Percentiles rank a stretch among this genome's conserved stretches.
phyloP scores from a whole-genome alignment of 2,113 vertebrate species.

The Syrmaticus mikado region DNA sequence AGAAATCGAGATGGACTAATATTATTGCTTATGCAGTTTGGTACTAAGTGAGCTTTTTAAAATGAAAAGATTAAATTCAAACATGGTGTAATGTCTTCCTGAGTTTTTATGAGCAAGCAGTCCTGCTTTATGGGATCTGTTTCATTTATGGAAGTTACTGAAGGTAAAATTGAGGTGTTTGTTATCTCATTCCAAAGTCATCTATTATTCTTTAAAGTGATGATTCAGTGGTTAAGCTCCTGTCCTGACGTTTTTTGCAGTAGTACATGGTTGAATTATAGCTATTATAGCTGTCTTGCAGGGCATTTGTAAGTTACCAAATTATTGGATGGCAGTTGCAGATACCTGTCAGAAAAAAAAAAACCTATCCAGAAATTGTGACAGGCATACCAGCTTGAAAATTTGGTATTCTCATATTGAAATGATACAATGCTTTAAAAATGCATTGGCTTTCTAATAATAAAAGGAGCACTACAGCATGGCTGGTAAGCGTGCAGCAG shows the following conservation, averaged over 20 bases:
- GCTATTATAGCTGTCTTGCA: neutral
- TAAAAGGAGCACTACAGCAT: neutral
- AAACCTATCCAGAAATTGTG: neutral
- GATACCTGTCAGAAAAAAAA: rapidly evolving
- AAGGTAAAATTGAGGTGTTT: neutral
- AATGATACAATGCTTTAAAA: neutral
- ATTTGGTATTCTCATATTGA: neutral
- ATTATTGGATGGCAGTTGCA: neutral
- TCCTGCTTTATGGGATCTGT: neutral
- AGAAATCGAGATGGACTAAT: neutral
- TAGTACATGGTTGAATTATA: rapidly evolving
- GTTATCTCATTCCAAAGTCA: neutral
- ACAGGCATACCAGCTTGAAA: neutral
- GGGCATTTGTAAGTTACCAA: neutral
- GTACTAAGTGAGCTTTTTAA: neutral
- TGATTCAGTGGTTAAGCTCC: neutral
- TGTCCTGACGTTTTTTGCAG: neutral
- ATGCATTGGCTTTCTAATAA: neutral
- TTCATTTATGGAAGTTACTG: neutral
- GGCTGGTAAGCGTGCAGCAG: neutral
- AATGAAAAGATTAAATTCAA: neutral
- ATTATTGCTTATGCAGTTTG: neutral
- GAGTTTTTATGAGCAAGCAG: neutral
- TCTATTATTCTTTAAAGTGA: neutral
- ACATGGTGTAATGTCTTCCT: neutral